A percentile compares a stretch with the other conserved stretches of the same genome.
These are phyloP conservation scores for Torymus auratus DNA, from an alignment of 2,888 invertebrate genomes.

Conservation along the genomic window DNA sequence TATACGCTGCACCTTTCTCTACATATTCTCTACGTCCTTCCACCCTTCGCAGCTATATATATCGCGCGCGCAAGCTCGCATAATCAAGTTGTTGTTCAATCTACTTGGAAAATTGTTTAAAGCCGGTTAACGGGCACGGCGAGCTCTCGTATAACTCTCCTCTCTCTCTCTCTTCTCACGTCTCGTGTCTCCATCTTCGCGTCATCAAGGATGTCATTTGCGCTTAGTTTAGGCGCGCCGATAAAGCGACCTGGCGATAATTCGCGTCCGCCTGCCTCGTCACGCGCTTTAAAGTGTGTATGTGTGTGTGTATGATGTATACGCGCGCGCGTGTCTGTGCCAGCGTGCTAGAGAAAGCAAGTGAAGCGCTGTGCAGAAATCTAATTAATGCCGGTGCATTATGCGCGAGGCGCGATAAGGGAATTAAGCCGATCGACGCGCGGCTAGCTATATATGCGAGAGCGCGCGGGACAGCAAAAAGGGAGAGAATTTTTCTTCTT, in stretches of 20 bases:
- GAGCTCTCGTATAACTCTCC: constrained; percentile 8
- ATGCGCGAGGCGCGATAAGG: constrained; percentile 20
- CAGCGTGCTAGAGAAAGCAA: background rate
- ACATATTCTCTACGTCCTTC: background rate
- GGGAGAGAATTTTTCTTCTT: too few species aligned
- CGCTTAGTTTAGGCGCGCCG: constrained; percentile 29
- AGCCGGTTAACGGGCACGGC: constrained; percentile 57
- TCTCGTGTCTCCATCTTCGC: background rate
- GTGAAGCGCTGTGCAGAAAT: background rate
- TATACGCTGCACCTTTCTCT: background rate
- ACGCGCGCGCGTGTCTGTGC: background rate
- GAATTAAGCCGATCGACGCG: constrained; percentile 17
- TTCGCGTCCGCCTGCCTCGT: constrained; percentile 11
- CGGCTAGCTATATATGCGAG: background rate
- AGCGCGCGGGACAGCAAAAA: background rate
- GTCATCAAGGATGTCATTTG: constrained; percentile 55
- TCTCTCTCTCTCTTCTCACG: background rate
- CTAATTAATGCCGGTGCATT: constrained; percentile 42
- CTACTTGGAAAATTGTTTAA: constrained; percentile 64
- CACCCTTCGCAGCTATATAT: constrained; percentile 12
- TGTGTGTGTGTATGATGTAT: background rate
- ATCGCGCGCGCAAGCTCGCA: constrained; percentile 19
- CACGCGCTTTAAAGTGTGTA: background rate
- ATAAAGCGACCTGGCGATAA: constrained; percentile 36
- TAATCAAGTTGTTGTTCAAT: constrained; percentile 70